Evolutionary conservation across 2,888 invertebrate genomes (phyloP).

Genomic region (Polyommatus icarus): DNA sequence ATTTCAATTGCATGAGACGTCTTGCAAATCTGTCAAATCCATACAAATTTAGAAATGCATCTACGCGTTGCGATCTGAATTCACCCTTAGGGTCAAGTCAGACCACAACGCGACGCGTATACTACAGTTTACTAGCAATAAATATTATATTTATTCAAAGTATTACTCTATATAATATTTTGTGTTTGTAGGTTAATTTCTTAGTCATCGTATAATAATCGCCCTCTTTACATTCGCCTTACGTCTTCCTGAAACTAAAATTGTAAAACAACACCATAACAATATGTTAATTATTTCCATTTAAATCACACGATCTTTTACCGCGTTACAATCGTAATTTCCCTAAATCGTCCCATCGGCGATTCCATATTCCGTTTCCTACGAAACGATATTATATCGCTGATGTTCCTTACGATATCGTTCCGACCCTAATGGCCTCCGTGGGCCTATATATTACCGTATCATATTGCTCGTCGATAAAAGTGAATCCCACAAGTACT

Average conservation of each 20-base stretch:
- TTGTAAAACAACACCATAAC: background rate
- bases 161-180: too few relatives aligned
- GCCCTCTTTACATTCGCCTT: too few relatives aligned
- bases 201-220: too few relatives aligned
- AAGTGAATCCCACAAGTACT: constrained; percentile 20
- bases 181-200: too few relatives aligned
- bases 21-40: too few relatives aligned
- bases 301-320: background rate
- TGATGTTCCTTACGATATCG: constrained; percentile 5
- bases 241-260: background rate
- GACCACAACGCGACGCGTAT: too few relatives aligned
- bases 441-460: constrained; percentile 7
- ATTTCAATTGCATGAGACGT: too few relatives aligned
- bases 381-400: background rate
- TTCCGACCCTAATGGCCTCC: constrained; percentile 14
- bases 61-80: too few relatives aligned
- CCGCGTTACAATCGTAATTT: constrained; percentile 2
- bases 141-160: too few relatives aligned
- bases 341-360: constrained; percentile 9
- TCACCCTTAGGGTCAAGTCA: too few relatives aligned
- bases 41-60: too few relatives aligned
- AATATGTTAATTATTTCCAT: background rate
- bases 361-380: background rate
- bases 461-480: constrained; percentile 24
- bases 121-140: too few relatives aligned